phyloP scores from a whole-genome alignment of 2,113 vertebrate genomes.

The Terrapene triunguis region DNA sequence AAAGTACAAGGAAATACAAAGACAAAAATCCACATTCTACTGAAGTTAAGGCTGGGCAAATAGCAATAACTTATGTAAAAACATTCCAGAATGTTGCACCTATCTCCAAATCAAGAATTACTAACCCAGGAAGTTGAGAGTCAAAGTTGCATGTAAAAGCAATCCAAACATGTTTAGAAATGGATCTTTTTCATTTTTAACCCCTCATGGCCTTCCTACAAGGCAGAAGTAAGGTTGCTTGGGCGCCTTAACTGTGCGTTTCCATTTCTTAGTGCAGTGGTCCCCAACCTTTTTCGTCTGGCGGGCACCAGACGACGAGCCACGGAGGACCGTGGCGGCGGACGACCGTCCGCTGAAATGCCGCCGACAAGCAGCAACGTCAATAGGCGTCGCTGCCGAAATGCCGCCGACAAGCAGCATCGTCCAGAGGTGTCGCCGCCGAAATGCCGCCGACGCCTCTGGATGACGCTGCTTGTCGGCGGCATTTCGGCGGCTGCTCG shows the following conservation, averaged over 20 bases:
- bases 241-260: background rate
- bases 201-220: background rate
- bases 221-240: background rate
- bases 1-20: background rate
- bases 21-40: background rate
- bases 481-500: too few species aligned
- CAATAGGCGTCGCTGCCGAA: too few species aligned
- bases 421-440: too few species aligned
- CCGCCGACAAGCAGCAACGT: too few species aligned
- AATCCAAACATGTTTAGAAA: background rate
- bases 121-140: background rate
- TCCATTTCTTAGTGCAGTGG: background rate
- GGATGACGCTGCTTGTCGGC: too few species aligned
- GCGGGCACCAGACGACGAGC: too few species aligned
- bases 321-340: too few species aligned
- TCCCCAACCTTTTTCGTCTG: too few species aligned
- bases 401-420: too few species aligned
- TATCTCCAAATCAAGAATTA: background rate
- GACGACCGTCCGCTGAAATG: too few species aligned
- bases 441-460: too few species aligned
- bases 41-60: background rate
- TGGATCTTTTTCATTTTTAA: too few species aligned
- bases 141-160: rapidly evolving
- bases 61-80: background rate
- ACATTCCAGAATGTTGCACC: background rate